Base-by-base conservation (phyloP, 2,888 invertebrate species). In the Nomada lathburiana region DNA sequence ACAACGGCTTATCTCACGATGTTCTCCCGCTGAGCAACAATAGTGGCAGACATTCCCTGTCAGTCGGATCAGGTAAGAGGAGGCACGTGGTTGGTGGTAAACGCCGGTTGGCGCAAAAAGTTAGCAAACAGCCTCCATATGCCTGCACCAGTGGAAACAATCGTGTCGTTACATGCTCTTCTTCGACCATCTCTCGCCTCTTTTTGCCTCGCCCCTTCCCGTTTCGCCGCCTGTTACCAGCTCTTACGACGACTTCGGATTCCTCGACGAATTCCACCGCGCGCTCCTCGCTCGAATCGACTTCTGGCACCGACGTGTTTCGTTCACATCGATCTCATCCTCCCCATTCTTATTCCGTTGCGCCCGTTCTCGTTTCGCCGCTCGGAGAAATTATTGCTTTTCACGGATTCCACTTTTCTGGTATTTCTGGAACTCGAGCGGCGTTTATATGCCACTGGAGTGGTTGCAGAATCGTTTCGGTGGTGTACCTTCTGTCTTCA, bases 61-160 rank as follows among this genome's bases (percentile, higher is more conserved):
- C 81, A 63, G 70, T 11, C 60, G 73, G 68, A 70, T 77, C 77
- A 42, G 53, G 55, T 52, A 74, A 68, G 53, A 78, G 57, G 26
- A 62, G 76, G 71, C 86, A 81, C 86, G 86, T 87, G 86, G 88
- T 86, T 64, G 75, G 71, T 71, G 87, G 75, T 71, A 73, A 83
- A 82, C 52, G 63, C 18, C 52, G 26, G 26, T 11, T 20, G n/a
- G n/a, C 59, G 62, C 67, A 75, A 86, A 87, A 81, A 87, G 77
- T 20, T 69, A 47, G 79, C 71, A 57, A 85, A 83, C 79, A 87
- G 55, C 70, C 64, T 82, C 69, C 83, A 80, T 85, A 83, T 76
- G 82, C 80, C 68, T 67, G 70, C 55, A 26, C 64, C 52, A 62
- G 59, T 70, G 55, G 85, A 82, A 81, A 80, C 82, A 83, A 85